Conservation (phyloP, 2,797 vertebrate species). For the Clarias pachynema region DNA sequence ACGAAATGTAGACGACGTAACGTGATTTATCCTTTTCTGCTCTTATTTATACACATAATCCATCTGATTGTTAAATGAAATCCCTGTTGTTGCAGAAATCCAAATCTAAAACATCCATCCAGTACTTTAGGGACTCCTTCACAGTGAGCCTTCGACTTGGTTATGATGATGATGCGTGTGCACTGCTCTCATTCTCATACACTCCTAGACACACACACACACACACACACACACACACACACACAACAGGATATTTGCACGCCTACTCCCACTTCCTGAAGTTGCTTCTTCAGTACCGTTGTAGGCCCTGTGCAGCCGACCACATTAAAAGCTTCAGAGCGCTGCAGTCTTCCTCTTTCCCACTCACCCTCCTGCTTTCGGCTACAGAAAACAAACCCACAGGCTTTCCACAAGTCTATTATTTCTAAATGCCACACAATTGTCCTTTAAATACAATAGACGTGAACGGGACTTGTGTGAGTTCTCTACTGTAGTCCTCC, state of each 20-base stretch:
- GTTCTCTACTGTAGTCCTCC: neutral
- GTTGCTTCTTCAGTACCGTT: slow-evolving; percentile 58
- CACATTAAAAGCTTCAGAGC: slow-evolving; percentile 67
- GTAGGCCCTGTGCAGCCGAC: slow-evolving; percentile 63
- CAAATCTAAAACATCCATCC: slow-evolving; percentile 4
- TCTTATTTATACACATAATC: neutral
- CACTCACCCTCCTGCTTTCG: slow-evolving; percentile 19
- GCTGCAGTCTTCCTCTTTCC: slow-evolving; percentile 61
- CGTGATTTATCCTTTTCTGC: slow-evolving; percentile 1
- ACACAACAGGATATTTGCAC: slow-evolving; percentile 41
- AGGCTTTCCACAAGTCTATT: slow-evolving; percentile 19
- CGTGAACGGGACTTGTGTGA: neutral
- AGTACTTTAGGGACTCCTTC: neutral
- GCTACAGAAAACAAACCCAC: slow-evolving; percentile 30
- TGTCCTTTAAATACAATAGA: slow-evolving; percentile 16
- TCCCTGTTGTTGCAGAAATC: neutral
- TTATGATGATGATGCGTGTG: neutral
- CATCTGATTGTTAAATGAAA: neutral
- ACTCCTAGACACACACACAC: slow-evolving; percentile 1
- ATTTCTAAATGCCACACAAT: neutral
- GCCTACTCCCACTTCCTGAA: slow-evolving; percentile 74
- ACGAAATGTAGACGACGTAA: neutral
- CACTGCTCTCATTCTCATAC: slow-evolving; percentile 7
- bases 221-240: neutral
- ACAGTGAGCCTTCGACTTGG: neutral